Conservation (phyloP, 2,797 vertebrate species). For the Mus caroli region DNA sequence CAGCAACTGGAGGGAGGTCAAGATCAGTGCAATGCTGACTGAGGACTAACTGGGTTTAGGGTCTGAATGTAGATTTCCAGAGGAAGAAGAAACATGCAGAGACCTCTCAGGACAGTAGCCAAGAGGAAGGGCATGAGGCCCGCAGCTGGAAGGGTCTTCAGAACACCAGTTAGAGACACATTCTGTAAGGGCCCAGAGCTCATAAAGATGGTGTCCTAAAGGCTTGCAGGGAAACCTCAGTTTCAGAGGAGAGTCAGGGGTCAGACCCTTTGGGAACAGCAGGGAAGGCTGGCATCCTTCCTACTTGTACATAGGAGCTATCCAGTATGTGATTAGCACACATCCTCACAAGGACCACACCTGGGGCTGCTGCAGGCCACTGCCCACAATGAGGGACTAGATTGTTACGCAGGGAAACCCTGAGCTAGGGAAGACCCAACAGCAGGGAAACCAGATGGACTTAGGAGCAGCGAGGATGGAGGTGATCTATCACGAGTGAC, state of each 20-base stretch:
- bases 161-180: accelerated
- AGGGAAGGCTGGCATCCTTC: background rate
- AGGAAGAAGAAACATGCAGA: background rate
- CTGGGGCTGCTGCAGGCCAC: background rate
- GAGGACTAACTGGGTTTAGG: background rate
- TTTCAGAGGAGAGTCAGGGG: accelerated
- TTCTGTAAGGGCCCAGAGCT: background rate
- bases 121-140: accelerated
- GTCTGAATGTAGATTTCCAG: background rate
- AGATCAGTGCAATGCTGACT: background rate
- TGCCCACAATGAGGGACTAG: background rate
- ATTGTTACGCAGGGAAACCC: background rate
- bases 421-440: background rate
- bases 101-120: background rate
- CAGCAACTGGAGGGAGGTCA: background rate
- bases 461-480: background rate
- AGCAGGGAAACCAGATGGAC: background rate
- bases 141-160: background rate
- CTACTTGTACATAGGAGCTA: accelerated
- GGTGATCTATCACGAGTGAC: background rate
- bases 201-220: accelerated
- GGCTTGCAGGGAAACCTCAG: background rate
- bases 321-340: no score
- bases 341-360: accelerated
- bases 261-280: no score